Evolutionary conservation across 2,888 invertebrate species (phyloP), one percentile per base, ranked within the genome.

Genomic region (Cephus pygmeus): DNA sequence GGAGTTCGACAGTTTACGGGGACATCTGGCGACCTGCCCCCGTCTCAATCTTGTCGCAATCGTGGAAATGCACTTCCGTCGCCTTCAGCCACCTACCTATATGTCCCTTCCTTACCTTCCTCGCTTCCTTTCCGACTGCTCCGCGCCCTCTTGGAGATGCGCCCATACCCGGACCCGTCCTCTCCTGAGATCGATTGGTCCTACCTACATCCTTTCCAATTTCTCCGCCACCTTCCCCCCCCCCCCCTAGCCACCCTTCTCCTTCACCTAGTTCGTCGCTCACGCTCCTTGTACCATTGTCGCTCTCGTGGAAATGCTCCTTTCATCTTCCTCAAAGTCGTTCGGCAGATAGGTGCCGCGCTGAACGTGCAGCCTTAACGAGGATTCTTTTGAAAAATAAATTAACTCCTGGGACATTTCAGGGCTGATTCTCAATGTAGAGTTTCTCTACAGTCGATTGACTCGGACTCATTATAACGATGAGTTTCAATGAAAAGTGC

Each of bases 1-100:
- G 71, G 71, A 71, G 71, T 71, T 71, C 71, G 71, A 71, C 71
- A 71, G 71, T 71, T 71, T 71, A 71, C 71, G 33, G 71, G 71
- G 71, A 33, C 71, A 71, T 71, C 71, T 71, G 71, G 71, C 71
- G 71, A 71, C 71, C 71, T 71, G 71, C 71, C 71, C 9, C 31
- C 71, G 71, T 71, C 71, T 71, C 71, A 71, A 71, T 71, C 71
- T 71, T 33, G 33, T 71, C 71, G 31, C 71, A 71, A 71, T 71
- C 33, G 71, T 31, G 71, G 71, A 71, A 71, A 71, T 71, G 71
- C 71, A 71, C 71, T 71, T 71, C 71, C 71, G 40, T 56, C 40
- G 71, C 31, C 31, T 71, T 15, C 33, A 30, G 30, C 69, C 2
- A 30, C 12, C 71, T 71, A 71, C n/a, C 69, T 71, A 33, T 33